phyloP scores from a whole-genome alignment of 2,113 vertebrate genomes.

The Telmatochromis bifrenatus region DNA sequence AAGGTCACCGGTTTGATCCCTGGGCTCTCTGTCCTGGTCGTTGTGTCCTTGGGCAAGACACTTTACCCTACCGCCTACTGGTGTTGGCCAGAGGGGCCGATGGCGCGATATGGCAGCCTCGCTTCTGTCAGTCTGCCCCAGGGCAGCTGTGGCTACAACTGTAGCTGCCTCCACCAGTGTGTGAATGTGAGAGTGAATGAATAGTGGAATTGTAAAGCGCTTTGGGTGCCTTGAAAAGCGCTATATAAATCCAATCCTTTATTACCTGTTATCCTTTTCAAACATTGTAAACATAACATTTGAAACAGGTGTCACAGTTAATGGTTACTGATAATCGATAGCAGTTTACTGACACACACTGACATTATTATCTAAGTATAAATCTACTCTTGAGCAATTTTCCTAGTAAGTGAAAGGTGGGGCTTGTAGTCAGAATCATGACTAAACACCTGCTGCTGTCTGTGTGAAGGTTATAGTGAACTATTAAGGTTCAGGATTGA shows the following conservation, averaged over 20 bases:
- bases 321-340: not conserved
- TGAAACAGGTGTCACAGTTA: not conserved
- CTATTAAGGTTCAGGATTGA: not conserved
- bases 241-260: fast-evolving
- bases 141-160: fast-evolving
- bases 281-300: not conserved
- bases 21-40: fast-evolving
- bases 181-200: no score
- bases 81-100: fast-evolving
- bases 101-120: fast-evolving
- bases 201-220: no score
- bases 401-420: not conserved
- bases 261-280: not conserved
- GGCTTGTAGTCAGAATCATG: not conserved
- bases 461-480: not conserved
- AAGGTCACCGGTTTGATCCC: fast-evolving
- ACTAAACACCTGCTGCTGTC: not conserved
- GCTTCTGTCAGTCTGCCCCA: no score
- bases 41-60: fast-evolving
- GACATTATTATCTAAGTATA: not conserved
- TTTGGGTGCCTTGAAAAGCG: no score
- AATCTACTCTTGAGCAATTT: not conserved
- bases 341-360: not conserved
- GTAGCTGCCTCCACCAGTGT: no score
- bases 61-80: no score